Evolutionary conservation across 2,888 invertebrate genomes (phyloP).

Genomic region (Steinernema carpocapsae): DNA sequence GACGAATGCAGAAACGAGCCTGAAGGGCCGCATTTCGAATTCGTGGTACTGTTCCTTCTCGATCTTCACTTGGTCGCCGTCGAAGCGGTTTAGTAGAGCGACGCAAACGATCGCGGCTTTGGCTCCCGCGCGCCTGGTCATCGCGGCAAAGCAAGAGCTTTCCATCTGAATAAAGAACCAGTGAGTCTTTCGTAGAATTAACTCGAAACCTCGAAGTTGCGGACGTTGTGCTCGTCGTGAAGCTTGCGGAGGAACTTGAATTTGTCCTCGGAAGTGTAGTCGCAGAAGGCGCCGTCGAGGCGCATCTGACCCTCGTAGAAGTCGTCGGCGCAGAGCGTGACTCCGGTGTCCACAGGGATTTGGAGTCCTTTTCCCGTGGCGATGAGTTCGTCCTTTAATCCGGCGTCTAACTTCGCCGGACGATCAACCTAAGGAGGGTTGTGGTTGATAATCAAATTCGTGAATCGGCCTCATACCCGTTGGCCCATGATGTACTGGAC

Average conservation of each 20-base stretch:
- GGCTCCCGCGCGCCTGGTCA: slow-evolving; percentile 82
- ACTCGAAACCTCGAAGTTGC: slow-evolving; percentile 97
- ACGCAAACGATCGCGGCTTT: slow-evolving; percentile 88
- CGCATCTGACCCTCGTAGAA: slow-evolving; percentile 98
- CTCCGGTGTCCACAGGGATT: slow-evolving; percentile 81
- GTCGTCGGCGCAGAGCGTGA: slow-evolving; percentile 94
- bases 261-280: slow-evolving; percentile 87
- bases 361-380: slow-evolving; percentile 72
- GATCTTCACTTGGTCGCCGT: slow-evolving; percentile 84
- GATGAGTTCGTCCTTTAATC: slow-evolving; percentile 81
- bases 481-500: slow-evolving; percentile 78
- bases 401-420: slow-evolving; percentile 81
- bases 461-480: slow-evolving; percentile 72
- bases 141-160: slow-evolving; percentile 87
- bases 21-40: slow-evolving; percentile 64
- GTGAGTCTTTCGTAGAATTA: too few relatives aligned
- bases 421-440: slow-evolving; percentile 66
- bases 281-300: slow-evolving; percentile 94
- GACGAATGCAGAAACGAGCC: slow-evolving; percentile 59
- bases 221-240: slow-evolving; percentile 76
- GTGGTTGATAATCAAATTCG: too few relatives aligned
- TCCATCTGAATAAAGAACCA: too few relatives aligned
- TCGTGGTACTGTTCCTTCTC: slow-evolving; percentile 57
- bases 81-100: slow-evolving; percentile 85
- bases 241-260: slow-evolving; percentile 82